Percentiles rank a stretch among this genome's conserved stretches.
Evolutionary conservation across 2,888 invertebrate genomes (phyloP).

Genomic region (Tetramorium bicarinatum): DNA sequence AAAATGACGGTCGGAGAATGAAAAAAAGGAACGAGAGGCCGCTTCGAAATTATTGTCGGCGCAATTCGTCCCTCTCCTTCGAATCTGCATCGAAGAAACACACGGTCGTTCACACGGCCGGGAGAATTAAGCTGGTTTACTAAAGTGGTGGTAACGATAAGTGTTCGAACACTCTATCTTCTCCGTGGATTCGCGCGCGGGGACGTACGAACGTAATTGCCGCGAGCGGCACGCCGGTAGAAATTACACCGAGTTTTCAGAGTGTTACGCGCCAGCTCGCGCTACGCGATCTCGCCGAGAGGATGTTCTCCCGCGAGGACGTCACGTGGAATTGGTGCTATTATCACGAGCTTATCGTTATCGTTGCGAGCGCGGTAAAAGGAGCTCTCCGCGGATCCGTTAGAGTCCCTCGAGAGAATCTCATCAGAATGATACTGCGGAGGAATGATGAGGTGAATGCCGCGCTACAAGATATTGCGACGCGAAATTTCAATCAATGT

Average conservation of each 20-base stretch:
- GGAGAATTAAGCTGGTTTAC: slow-evolving; percentile 70
- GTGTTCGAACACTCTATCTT: slow-evolving; percentile 68
- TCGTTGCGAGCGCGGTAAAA: slow-evolving; percentile 70
- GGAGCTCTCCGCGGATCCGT: slow-evolving; percentile 61
- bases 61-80: slow-evolving; percentile 1
- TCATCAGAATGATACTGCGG: slow-evolving; percentile 26
- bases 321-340: slow-evolving; percentile 72
- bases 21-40: not conserved
- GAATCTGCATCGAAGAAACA: slow-evolving; percentile 51
- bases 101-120: slow-evolving; percentile 49
- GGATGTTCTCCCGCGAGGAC: slow-evolving; percentile 59
- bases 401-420: slow-evolving; percentile 59
- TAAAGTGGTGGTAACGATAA: slow-evolving; percentile 67
- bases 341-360: slow-evolving; percentile 76
- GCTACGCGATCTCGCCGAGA: slow-evolving; percentile 37
- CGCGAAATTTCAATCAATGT: slow-evolving; percentile 35
- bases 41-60: slow-evolving; percentile 52
- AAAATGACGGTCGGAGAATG: slow-evolving; percentile 14
- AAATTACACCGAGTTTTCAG: slow-evolving; percentile 68
- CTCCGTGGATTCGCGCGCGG: slow-evolving; percentile 54
- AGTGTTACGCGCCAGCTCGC: slow-evolving; percentile 47
- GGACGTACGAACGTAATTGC: slow-evolving; percentile 66
- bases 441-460: slow-evolving; percentile 23
- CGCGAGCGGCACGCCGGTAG: slow-evolving; percentile 64
- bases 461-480: slow-evolving; percentile 1